Evolutionary conservation across 2,113 vertebrate species (phyloP).

Genomic region (Ameiurus melas): DNA sequence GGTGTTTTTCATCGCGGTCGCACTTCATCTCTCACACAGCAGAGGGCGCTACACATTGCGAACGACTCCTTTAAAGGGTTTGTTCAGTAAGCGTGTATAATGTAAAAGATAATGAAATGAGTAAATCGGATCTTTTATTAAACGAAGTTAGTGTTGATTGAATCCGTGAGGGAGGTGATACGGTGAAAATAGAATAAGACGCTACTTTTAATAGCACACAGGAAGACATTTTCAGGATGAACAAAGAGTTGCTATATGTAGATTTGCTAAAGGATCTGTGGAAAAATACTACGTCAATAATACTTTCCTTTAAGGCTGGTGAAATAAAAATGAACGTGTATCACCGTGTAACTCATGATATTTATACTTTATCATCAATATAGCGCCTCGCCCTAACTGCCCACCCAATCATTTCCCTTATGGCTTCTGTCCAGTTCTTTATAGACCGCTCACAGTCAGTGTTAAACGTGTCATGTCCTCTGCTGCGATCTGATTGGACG

Average conservation of each 20-base stretch:
- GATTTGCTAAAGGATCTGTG: neutral
- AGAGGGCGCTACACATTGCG: neutral
- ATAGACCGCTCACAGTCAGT: neutral
- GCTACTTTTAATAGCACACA: too few species aligned
- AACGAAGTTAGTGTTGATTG: too few species aligned
- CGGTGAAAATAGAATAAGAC: too few species aligned
- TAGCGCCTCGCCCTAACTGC: neutral
- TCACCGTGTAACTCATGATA: neutral
- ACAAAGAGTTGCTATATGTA: neutral
- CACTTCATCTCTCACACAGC: neutral
- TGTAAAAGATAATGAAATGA: neutral
- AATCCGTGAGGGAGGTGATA: too few species aligned
- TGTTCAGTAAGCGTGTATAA: too few species aligned
- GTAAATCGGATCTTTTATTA: too few species aligned
- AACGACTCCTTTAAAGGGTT: neutral
- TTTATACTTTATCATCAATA: neutral
- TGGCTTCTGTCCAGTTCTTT: neutral
- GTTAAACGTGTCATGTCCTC: neutral
- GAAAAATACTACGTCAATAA: neutral
- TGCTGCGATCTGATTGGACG: conserved; percentile 36
- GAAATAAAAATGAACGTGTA: neutral
- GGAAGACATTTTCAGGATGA: too few species aligned
- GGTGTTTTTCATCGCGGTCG: neutral
- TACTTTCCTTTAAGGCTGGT: neutral
- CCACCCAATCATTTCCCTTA: neutral